phyloP scores from a whole-genome alignment of 2,888 invertebrate species.

The Agonopterix alstromeriana region DNA sequence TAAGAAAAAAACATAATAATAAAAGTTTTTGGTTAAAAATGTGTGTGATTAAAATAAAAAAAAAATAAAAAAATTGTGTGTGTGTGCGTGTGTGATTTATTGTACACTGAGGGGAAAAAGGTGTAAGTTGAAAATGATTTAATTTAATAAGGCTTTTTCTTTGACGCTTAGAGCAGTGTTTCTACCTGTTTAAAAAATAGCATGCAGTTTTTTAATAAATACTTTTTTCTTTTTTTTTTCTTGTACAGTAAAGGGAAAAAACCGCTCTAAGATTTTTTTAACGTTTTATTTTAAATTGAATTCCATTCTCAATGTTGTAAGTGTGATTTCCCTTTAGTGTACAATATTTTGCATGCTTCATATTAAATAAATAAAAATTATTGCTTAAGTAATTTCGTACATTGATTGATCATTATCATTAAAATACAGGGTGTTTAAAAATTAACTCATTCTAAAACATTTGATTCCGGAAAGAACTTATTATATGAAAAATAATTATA shows the following conservation, averaged over 20 bases:
- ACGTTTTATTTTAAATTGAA: slow-evolving; percentile 13
- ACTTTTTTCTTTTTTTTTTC: slow-evolving; percentile 20
- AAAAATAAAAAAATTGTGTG: background rate
- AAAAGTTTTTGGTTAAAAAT: too few relatives aligned
- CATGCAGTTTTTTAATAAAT: slow-evolving; percentile 44
- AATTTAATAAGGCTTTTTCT: slow-evolving; percentile 46
- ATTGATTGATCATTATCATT: too few relatives aligned
- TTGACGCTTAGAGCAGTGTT: slow-evolving; percentile 67
- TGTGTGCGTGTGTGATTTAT: slow-evolving; percentile 32
- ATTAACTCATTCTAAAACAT: too few relatives aligned
- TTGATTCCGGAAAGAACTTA: too few relatives aligned
- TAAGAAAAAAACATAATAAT: background rate
- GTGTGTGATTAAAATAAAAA: too few relatives aligned
- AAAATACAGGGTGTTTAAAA: too few relatives aligned
- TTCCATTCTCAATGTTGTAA: slow-evolving; percentile 12
- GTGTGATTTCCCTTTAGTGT: slow-evolving; percentile 73
- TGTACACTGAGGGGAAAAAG: slow-evolving; percentile 73
- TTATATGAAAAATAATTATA: too few relatives aligned
- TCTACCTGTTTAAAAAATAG: slow-evolving; percentile 29
- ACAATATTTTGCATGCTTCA: slow-evolving; percentile 59
- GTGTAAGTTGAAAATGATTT: slow-evolving; percentile 51
- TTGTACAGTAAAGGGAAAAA: slow-evolving; percentile 74
- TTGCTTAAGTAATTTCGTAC: slow-evolving; percentile 5
- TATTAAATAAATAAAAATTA: background rate
- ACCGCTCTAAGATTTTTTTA: slow-evolving; percentile 60